A percentile compares a stretch with the other conserved stretches of the same genome.
Evolutionary conservation across 2,113 vertebrate species (phyloP).

Genomic region (Halichoerus grypus): DNA sequence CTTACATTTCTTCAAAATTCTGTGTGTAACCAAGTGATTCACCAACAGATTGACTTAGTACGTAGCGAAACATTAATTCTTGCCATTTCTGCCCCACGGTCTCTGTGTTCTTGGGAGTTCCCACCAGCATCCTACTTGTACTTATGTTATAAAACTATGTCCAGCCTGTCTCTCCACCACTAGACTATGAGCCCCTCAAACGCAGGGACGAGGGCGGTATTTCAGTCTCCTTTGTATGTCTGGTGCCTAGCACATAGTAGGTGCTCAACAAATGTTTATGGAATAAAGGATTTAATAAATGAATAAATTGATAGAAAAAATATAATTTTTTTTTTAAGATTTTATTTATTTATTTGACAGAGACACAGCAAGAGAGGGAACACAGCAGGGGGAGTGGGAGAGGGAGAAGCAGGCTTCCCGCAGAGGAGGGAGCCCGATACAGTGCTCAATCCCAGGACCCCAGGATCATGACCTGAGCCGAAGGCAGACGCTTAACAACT

Average conservation of each 20-base stretch:
- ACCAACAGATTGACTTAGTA: not conserved
- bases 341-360: no score
- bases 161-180: not conserved
- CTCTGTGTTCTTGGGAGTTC: not conserved
- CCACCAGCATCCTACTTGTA: not conserved
- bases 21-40: not conserved
- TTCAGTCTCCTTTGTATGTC: not conserved
- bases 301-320: not conserved
- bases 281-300: not conserved
- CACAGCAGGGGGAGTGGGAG: no score
- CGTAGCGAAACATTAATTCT: not conserved
- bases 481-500: no score
- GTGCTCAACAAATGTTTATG: not conserved
- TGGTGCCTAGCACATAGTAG: not conserved
- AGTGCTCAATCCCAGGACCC: no score
- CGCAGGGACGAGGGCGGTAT: not conserved
- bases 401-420: no score
- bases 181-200: not conserved
- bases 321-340: not conserved
- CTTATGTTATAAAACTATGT: not conserved
- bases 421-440: no score
- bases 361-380: no score
- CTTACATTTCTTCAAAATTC: not conserved
- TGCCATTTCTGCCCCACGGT: not conserved
- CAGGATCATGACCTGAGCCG: no score